Evolutionary conservation across 1,140 invertebrate genomes (phyloP).

Genomic region (Zophobas morio): DNA sequence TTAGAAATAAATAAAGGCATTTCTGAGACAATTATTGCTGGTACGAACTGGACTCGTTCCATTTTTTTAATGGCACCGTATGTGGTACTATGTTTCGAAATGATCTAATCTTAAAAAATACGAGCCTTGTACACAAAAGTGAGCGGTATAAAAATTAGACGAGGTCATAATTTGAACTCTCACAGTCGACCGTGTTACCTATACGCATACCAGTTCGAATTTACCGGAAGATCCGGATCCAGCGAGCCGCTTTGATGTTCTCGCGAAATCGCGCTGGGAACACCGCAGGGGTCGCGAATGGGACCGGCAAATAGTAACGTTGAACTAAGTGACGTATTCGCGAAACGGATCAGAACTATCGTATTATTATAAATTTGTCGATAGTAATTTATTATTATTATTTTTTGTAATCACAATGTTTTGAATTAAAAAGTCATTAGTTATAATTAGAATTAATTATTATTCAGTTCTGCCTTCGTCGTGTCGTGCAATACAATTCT

Average conservation of each 20-base stretch:
- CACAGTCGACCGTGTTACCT: conserved; percentile 23
- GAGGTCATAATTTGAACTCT: conserved; percentile 41
- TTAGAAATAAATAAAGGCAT: conserved; percentile 43
- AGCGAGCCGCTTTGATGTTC: not conserved
- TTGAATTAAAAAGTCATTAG: no score
- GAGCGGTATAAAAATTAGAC: conserved; percentile 35
- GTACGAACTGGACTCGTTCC: conserved; percentile 18
- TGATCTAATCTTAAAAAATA: conserved; percentile 35
- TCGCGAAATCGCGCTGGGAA: conserved; percentile 10
- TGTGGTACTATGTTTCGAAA: conserved; percentile 34
- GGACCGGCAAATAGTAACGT: not conserved
- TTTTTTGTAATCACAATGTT: no score
- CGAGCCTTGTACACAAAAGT: conserved; percentile 38
- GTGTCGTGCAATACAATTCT: no score
- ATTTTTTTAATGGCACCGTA: conserved; percentile 25
- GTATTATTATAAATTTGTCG: no score
- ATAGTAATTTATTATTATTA: no score
- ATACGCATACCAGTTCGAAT: conserved; percentile 24
- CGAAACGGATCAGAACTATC: no score
- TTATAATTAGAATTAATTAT: no score
- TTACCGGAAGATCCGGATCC: conserved; percentile 27
- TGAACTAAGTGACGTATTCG: no score
- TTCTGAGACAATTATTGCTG: conserved; percentile 29
- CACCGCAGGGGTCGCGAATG: not conserved
- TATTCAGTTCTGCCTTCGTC: no score